Base-by-base conservation (phyloP, 2,888 invertebrate genomes). In the Scrobipalpa costella region DNA sequence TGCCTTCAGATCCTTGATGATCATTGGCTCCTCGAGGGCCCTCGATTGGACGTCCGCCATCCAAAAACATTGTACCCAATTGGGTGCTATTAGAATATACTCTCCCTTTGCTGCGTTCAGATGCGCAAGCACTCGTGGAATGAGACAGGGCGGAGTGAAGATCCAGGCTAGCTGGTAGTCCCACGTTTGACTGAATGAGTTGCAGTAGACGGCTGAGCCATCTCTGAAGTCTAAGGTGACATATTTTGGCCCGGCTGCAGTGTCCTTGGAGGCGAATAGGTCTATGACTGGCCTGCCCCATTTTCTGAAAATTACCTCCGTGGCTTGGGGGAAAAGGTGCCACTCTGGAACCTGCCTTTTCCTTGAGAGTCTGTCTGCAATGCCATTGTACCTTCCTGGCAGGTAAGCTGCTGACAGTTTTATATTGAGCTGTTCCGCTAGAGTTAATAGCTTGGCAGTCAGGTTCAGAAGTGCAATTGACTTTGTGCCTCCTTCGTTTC, bases 291-390 rank as follows among this genome's bases (percentile, higher is more conserved):
- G 68, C 3, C 9, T 34, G 61, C 69, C 69, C 64, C 64, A 71
- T 34, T 44, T 61, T 49, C 57, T 47, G 62, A 70, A 71, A 50
- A 70, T 63, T 2, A 15, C 55, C 21, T 62, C 55, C 27, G 66
- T 60, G 15, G 63, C 64, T 21, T 38, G 47, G 17, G 63, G 57
- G 8, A 44, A 47, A 2, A 70, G 58, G 52, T 70, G 68, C 71
- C 70, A 71, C 62, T 73, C 70, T 21, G 71, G 66, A 2, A 62
- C 40, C 7, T 15, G 19, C 9, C 50, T 59, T 3, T 50, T 9
- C 9, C 70, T 15, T 13, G 76, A 77, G 0, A 76, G 67, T 7
- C 68, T 63, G 52, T 77, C 76, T 8, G 74, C 74, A n/a, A 74
- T 71, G 5, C 71, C 71, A 63, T 69, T 70, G 60, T 61, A 67